These are phyloP conservation scores for Carlito syrichta DNA, from an alignment of 2,113 vertebrate species.

Conservation along the genomic window DNA sequence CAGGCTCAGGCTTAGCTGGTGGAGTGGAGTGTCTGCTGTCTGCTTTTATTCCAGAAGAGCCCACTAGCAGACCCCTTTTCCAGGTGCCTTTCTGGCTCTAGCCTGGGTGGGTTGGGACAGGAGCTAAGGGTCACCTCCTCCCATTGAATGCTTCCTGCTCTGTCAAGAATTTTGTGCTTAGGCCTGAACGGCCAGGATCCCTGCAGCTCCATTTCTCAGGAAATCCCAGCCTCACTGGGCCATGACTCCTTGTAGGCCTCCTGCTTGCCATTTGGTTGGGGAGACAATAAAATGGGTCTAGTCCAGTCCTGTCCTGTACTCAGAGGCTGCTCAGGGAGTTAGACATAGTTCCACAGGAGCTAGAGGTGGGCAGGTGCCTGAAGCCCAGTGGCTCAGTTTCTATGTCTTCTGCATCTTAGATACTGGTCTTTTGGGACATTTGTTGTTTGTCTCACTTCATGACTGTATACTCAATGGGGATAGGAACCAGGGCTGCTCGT, in stretches of 20 bases:
- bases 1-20: not conserved
- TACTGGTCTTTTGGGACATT: not conserved
- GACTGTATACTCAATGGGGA: not conserved
- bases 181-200: not conserved
- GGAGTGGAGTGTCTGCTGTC: not conserved
- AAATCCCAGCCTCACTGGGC: not conserved
- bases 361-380: not conserved
- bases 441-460: not conserved
- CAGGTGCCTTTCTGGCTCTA: not conserved
- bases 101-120: not conserved
- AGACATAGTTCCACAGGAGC: not conserved
- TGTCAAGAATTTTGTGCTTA: not conserved
- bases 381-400: not conserved
- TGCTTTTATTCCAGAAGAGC: not conserved
- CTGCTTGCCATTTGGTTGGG: not conserved
- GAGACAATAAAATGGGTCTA: not conserved
- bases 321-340: not conserved
- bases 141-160: not conserved
- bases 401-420: not conserved
- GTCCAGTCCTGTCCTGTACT: not conserved
- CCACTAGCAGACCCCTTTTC: not conserved
- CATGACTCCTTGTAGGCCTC: not conserved
- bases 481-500: not conserved
- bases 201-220: not conserved
- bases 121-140: not conserved